Conservation (phyloP, 2,797 vertebrate species). For the Lophotriccus pileatus region DNA sequence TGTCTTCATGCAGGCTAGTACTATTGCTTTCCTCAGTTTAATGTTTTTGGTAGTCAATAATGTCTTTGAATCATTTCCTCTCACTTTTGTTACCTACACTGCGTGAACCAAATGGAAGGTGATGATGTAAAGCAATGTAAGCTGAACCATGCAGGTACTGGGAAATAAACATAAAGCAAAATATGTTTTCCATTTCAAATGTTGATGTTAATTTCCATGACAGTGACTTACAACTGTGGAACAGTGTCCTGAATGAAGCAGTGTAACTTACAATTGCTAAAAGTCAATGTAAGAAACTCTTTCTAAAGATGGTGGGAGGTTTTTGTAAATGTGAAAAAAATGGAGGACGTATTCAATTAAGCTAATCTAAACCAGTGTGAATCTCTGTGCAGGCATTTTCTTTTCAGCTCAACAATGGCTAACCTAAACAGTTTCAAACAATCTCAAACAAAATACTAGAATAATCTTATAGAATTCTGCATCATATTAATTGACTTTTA, state of each 20-base stretch:
- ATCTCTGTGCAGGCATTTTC: neutral
- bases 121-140: neutral
- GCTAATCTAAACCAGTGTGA: neutral
- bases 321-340: neutral
- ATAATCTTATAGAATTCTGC: neutral
- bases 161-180: neutral
- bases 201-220: neutral
- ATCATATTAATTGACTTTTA: neutral
- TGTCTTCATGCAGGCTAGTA: neutral
- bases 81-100: neutral
- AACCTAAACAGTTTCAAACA: neutral
- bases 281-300: neutral
- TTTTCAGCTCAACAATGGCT: neutral
- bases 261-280: neutral
- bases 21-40: neutral
- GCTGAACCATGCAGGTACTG: neutral
- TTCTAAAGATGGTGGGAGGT: neutral
- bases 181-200: neutral
- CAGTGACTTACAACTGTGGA: neutral
- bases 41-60: neutral
- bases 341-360: neutral
- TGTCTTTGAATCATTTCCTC: neutral
- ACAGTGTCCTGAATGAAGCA: neutral
- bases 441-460: neutral
- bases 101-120: neutral